Conservation (phyloP, 2,113 vertebrate genomes). For the Tamias sibiricus region DNA sequence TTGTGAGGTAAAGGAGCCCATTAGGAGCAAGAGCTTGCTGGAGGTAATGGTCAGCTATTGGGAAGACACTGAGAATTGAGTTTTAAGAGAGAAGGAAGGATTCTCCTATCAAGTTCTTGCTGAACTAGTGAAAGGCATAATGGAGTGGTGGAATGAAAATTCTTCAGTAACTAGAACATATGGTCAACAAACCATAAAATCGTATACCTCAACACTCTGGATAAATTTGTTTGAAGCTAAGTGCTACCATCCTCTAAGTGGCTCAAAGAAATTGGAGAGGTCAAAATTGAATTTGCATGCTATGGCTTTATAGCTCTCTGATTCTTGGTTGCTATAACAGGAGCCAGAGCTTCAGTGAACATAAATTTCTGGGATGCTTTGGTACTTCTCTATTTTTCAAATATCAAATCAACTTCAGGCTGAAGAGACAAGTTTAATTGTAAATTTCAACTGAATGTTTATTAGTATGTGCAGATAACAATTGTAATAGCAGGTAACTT, state of each 20-base stretch:
- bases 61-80: neutral
- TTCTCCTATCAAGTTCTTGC: constrained; percentile 29
- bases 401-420: neutral
- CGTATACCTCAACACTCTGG: neutral
- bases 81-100: neutral
- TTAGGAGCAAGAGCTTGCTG: neutral
- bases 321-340: neutral
- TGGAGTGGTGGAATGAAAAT: neutral
- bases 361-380: neutral
- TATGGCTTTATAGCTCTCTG: neutral
- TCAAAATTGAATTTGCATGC: neutral
- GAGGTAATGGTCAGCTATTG: neutral
- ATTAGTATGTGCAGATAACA: neutral
- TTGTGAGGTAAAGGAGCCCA: neutral
- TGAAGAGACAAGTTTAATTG: neutral
- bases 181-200: neutral
- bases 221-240: neutral
- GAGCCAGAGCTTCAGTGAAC: neutral
- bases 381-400: neutral
- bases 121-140: neutral
- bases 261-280: neutral
- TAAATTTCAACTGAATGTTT: constrained; percentile 7
- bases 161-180: neutral
- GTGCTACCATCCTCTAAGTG: neutral
- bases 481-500: neutral